Evolutionary conservation across 1,140 invertebrate genomes (phyloP).

Genomic region (Oncopodura yosiiana): DNA sequence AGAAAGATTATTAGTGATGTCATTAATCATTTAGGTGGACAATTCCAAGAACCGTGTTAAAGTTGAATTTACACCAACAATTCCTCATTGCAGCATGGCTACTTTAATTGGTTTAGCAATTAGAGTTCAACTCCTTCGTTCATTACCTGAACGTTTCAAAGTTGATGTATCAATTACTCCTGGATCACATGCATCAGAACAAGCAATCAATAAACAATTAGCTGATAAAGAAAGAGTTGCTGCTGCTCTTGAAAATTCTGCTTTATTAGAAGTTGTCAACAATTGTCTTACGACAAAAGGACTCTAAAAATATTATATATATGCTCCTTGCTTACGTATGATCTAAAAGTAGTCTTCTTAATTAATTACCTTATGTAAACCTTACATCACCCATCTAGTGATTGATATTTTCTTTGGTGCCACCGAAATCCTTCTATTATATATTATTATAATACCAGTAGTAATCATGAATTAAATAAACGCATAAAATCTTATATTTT

Average conservation of each 20-base stretch:
- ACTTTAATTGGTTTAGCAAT: constrained; percentile 87
- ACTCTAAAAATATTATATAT: neutral
- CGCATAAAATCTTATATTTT: too few relatives aligned
- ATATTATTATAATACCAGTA: too few relatives aligned
- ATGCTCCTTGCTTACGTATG: too few relatives aligned
- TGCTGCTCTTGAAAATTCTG: constrained; percentile 86
- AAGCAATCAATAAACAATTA: constrained; percentile 92
- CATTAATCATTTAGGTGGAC: constrained; percentile 47
- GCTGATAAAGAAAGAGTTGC: constrained; percentile 96
- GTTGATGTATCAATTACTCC: constrained; percentile 82
- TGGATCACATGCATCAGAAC: constrained; percentile 82
- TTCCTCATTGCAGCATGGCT: constrained; percentile 98
- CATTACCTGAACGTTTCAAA: constrained; percentile 76
- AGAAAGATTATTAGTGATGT: neutral
- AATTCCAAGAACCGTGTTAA: constrained; percentile 59
- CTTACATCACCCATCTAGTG: too few relatives aligned
- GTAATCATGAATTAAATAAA: too few relatives aligned
- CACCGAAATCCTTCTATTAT: too few relatives aligned
- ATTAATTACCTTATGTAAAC: too few relatives aligned
- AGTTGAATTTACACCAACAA: constrained; percentile 90
- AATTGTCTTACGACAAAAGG: constrained; percentile 55
- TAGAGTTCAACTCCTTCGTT: constrained; percentile 75
- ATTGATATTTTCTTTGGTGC: too few relatives aligned
- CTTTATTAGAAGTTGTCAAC: constrained; percentile 87
- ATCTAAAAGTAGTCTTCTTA: too few relatives aligned